These are phyloP conservation scores for Elephantulus edwardii DNA, from an alignment of 2,113 vertebrate genomes.

Conservation along the genomic window DNA sequence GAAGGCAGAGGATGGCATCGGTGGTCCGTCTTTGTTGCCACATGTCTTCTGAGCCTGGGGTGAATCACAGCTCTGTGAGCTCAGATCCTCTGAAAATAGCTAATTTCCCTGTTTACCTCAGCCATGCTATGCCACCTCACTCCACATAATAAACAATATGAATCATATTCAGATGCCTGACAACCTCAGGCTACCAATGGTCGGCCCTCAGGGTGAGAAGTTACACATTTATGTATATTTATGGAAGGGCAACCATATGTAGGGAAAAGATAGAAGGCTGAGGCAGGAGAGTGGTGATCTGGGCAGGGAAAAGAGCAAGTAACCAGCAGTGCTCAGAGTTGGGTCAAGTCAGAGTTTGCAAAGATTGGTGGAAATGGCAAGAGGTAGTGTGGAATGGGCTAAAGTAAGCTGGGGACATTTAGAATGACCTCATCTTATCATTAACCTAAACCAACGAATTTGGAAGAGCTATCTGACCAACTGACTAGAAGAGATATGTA, in stretches of 20 bases:
- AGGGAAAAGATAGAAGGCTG: not conserved
- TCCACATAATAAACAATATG: not conserved
- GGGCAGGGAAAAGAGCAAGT: not conserved
- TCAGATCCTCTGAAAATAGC: not conserved
- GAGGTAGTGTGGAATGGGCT: too few species aligned
- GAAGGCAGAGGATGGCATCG: not conserved
- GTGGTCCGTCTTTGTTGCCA: too few species aligned
- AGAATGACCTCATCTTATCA: too few species aligned
- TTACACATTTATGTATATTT: not conserved
- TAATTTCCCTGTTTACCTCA: not conserved
- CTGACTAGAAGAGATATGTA: too few species aligned
- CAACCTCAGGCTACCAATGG: slow-evolving; percentile 15
- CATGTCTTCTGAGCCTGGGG: not conserved
- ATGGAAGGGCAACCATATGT: too few species aligned
- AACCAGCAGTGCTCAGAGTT: not conserved
- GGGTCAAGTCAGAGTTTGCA: not conserved
- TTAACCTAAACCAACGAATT: too few species aligned
- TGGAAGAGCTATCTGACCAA: too few species aligned
- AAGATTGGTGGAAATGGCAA: not conserved
- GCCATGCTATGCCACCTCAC: not conserved
- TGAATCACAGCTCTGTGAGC: too few species aligned
- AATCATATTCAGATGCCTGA: slow-evolving; percentile 75
- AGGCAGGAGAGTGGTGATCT: not conserved
- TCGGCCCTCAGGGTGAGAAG: not conserved
- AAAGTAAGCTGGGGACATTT: too few species aligned